Base-by-base conservation (phyloP, 2,797 vertebrate species). In the Vultur gryphus region DNA sequence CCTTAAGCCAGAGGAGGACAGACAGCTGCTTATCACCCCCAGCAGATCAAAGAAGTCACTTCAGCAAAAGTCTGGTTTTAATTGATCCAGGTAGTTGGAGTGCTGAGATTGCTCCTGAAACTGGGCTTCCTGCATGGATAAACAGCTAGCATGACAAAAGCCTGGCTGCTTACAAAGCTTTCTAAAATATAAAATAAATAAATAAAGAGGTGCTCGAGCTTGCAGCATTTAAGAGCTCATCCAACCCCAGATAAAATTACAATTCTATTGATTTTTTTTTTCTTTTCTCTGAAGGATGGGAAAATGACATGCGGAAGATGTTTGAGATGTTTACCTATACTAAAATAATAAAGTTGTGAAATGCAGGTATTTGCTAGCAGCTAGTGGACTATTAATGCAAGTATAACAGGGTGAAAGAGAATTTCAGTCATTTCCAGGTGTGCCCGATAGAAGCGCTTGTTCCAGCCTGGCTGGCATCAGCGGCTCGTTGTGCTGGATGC, bases 141-240 rank as follows among this genome's bases (percentile, higher is more conserved):
- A 93, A 77, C 67, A 67, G 89, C 82, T 6, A 57, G 82, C 84
- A 77, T 1, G 29, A 87, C 59, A 78, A 51, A 67, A 82, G 43
- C 46, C 67, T 16, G 62, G 23, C 66, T 82, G 87, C 95, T 91
- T 82, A 67, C 67, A 58, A 82, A 94, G 97, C 97, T 98, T 96
- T 97, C 97, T 96, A 97, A 88, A 89, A 80, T 51, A 55, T 7
- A 41, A 88, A 88, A 87, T 62, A 77, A 94, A 87, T 83, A 91
- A 91, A 86, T 58, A 64, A 87, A 58, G 79, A 92, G 78, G 57
- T 16, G 84, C 91, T 91, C 3, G 1, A 41, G 59, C 37, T 54
- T n/a, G 70, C 79, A 85, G 75, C 80, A 75, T 62, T 37, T 75
- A 78, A 93, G 87, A 88, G 75, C 84, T 66, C n/a, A 3, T 70